A percentile compares a stretch with the other conserved stretches of the same genome.
Evolutionary conservation across 2,113 vertebrate genomes (phyloP).

Genomic region (Heterotilapia buettikoferi): DNA sequence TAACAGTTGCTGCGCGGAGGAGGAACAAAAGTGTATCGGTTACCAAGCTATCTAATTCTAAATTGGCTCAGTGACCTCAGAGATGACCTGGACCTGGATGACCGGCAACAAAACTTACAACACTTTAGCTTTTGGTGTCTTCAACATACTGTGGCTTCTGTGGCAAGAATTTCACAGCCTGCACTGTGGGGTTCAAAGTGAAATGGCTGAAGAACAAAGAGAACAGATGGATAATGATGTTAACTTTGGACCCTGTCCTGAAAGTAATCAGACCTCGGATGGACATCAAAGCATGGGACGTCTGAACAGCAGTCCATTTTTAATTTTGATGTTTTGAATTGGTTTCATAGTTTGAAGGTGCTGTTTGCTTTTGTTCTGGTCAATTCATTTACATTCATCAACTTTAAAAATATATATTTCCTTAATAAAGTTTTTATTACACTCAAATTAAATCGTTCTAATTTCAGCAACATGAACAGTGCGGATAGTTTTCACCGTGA

Average conservation of each 20-base stretch:
- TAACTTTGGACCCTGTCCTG: neutral
- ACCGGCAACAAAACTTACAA: neutral
- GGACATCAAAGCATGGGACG: neutral
- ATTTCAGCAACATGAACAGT: neutral
- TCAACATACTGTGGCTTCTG: neutral
- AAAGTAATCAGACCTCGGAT: neutral
- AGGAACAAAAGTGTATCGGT: neutral
- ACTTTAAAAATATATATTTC: neutral
- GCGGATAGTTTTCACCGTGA: neutral
- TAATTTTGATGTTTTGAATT: neutral
- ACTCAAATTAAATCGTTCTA: neutral
- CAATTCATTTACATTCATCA: neutral
- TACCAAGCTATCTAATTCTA: neutral
- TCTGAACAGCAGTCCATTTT: neutral
- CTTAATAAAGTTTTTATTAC: neutral
- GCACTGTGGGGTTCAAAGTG: neutral
- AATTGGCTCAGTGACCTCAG: neutral
- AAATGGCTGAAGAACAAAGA: neutral
- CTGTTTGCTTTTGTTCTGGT: neutral
- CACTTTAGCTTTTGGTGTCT: neutral
- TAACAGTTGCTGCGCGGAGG: neutral
- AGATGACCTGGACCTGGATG: neutral
- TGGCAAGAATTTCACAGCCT: accelerated
- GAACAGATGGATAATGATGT: neutral
- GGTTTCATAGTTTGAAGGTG: neutral